These are phyloP conservation scores for Macroramphosus scolopax DNA, from an alignment of 2,797 vertebrate genomes.

Conservation along the genomic window DNA sequence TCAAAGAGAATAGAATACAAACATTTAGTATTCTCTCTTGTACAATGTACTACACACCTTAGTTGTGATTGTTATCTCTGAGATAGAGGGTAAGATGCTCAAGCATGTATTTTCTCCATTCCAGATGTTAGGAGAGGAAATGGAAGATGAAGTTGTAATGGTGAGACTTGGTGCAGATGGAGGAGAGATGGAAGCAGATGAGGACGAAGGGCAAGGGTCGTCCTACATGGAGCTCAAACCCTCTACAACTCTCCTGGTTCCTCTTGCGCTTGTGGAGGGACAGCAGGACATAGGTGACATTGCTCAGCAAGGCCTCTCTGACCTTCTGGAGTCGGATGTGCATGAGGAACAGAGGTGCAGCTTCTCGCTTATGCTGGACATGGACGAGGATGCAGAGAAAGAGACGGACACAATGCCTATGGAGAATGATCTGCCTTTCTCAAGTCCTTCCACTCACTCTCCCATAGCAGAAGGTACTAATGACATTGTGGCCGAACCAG, in stretches of 20 bases:
- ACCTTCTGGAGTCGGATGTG: conserved; percentile 61
- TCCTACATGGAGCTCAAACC: conserved; percentile 78
- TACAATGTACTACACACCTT: no score
- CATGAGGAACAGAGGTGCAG: conserved; percentile 69
- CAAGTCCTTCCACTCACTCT: conserved; percentile 10
- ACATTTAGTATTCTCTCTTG: no score
- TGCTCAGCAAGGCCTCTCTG: conserved; percentile 60
- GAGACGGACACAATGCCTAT: conserved; percentile 19
- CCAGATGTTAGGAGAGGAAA: conserved; percentile 67
- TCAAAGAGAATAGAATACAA: no score
- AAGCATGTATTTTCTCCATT: conserved; percentile 6
- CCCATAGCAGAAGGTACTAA: conserved; percentile 11
- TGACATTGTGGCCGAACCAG: conserved; percentile 26
- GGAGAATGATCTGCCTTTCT: conserved; percentile 31
- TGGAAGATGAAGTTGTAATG: conserved; percentile 75
- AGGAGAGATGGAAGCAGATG: conserved; percentile 59
- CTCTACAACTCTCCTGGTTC: conserved; percentile 76
- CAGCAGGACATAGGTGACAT: conserved; percentile 69
- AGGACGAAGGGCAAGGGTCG: conserved; percentile 53
- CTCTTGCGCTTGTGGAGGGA: conserved; percentile 76
- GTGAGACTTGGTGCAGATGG: conserved; percentile 69
- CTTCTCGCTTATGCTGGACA: conserved; percentile 89
- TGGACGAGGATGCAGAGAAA: conserved; percentile 78
- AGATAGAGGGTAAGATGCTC: no score
- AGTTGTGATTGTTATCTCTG: no score